A percentile compares a stretch with the other conserved stretches of the same genome.
Evolutionary conservation across 2,888 invertebrate genomes (phyloP).

Genomic region (Plutella xylostella): DNA sequence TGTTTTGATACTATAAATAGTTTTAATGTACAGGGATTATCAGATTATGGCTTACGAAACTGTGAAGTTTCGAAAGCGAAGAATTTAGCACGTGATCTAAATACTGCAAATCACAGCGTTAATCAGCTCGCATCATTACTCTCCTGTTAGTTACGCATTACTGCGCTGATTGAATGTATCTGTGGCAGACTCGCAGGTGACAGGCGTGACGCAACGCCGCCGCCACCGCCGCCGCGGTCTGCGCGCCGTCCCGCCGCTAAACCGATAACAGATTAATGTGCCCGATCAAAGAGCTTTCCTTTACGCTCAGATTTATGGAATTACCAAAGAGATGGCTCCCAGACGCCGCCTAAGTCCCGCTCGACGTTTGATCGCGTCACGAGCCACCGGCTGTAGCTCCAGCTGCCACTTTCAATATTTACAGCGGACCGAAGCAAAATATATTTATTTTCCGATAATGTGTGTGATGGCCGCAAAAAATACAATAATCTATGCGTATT

Average conservation of each 20-base stretch:
- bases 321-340: constrained; percentile 22
- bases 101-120: too few species aligned
- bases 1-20: too few species aligned
- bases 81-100: too few species aligned
- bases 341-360: constrained; percentile 19
- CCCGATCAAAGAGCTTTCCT: constrained; percentile 57
- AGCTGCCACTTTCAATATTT: not conserved
- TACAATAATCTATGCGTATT: too few species aligned
- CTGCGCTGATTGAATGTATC: too few species aligned
- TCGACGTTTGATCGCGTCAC: not conserved
- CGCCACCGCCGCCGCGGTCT: constrained; percentile 43
- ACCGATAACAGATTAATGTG: constrained; percentile 58
- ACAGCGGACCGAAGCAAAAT: too few species aligned
- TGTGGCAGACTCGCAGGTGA: not conserved
- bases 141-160: too few species aligned
- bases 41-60: too few species aligned
- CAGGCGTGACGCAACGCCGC: constrained; percentile 23
- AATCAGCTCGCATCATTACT: too few species aligned
- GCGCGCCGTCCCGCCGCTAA: constrained; percentile 45
- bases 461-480: not conserved
- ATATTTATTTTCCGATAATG: too few species aligned
- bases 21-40: too few species aligned
- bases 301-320: constrained; percentile 35
- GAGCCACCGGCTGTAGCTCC: not conserved
- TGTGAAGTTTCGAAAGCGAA: too few species aligned